Base-by-base conservation (phyloP, 2,113 vertebrate species). In the Galeopterus variegatus region DNA sequence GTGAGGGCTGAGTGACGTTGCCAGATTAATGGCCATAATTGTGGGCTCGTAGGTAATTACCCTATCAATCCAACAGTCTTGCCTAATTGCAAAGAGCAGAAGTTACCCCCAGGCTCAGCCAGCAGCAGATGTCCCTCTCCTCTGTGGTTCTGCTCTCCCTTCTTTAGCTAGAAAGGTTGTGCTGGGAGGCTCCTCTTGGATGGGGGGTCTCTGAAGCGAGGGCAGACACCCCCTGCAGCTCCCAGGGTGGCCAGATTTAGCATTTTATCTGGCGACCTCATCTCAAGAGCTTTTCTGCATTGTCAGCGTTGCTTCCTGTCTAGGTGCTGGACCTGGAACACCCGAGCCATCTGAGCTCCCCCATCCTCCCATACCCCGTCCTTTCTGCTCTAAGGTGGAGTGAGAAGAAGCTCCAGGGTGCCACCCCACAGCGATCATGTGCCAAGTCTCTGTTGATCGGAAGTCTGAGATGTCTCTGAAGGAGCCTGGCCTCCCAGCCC, bases 31-130 rank as follows among this genome's bases (percentile, higher is more conserved):
- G 60, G 69, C 76, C 24, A 1, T 50, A 11, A 60, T 0, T 45
- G 79, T 60, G 33, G 50, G 60, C 82, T 72, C 56, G 15, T 1
- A 54, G 60, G 64, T 36, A 26, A 56, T 79, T n/a, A 17, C 54
- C 48, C 62, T 2, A 23, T 60, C 76, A 52, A 62, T 50, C 31
- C 54, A 17, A 17, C 3, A 9, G 80, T 50, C 65, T 36, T 3
- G 14, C 2, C 2, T 72, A 28, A 62, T 12, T 15, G 36, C 70
- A 5, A 24, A 65, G 48, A 89, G 19, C 65, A 45, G 52, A 26
- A 54, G 64, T 6, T 85, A 41, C 45, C 5, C 1, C 21, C 1
- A 0, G 56, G 77, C 62, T 13, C 0, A 8, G 50, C 76, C 58
- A 8, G 36, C 17, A 14, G 70, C 31, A 36, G 19, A 48, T n/a